phyloP scores from a whole-genome alignment of 2,113 vertebrate genomes.

The Parus major region DNA sequence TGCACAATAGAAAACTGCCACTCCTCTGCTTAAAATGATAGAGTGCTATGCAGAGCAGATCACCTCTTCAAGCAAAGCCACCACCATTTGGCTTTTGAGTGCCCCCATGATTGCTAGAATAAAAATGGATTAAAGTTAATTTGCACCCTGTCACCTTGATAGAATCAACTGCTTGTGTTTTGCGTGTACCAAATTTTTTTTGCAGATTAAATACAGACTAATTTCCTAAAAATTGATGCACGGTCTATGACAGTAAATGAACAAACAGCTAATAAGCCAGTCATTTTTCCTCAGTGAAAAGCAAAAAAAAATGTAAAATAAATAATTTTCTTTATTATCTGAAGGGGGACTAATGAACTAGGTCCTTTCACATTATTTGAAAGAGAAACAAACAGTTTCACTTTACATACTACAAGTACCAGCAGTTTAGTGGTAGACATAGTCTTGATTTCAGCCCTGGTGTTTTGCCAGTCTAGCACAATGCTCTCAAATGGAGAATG shows the following conservation, averaged over 20 bases:
- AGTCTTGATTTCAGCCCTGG: not conserved
- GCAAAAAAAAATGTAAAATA: not conserved
- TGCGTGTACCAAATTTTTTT: not conserved
- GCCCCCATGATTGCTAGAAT: not conserved
- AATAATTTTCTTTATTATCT: not conserved
- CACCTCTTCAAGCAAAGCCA: not conserved
- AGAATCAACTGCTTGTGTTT: not conserved
- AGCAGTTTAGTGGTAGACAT: not conserved
- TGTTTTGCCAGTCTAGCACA: not conserved
- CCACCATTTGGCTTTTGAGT: not conserved
- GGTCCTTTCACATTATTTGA: not conserved
- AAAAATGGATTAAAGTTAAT: slow-evolving; percentile 4
- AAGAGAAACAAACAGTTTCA: not conserved
- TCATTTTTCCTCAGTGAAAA: not conserved
- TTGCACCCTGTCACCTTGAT: not conserved
- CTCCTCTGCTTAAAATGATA: not conserved
- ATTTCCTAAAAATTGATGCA: slow-evolving; percentile 1
- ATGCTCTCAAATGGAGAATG: not conserved
- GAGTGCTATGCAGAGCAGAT: not conserved
- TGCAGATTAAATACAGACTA: not conserved
- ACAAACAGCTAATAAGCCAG: not conserved
- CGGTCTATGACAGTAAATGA: not conserved
- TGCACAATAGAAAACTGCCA: not conserved
- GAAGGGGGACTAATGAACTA: not conserved
- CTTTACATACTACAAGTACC: not conserved